Conservation (phyloP, 2,888 invertebrate genomes). For the Epicampocera succincta region DNA sequence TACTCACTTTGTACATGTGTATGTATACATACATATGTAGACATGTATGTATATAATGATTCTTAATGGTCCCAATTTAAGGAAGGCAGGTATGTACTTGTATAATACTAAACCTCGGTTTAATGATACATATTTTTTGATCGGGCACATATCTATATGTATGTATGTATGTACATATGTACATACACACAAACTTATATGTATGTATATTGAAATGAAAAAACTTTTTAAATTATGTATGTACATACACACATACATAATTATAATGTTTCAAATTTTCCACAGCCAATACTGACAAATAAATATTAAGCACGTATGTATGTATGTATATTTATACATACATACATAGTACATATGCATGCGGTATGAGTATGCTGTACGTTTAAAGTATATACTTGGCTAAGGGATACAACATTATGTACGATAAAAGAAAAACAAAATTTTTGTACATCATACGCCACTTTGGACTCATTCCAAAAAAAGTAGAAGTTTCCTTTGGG, state of each 20-base stretch:
- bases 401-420: not conserved
- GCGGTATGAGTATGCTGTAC: not conserved
- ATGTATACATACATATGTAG: not conserved
- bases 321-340: conserved; percentile 14
- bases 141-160: too few species aligned
- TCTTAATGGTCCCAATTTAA: conserved; percentile 16
- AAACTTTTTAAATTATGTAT: too few species aligned
- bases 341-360: too few species aligned
- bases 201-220: too few species aligned
- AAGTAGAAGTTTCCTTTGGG: conserved; percentile 23
- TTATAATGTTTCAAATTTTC: conserved; percentile 6
- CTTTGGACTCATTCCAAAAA: conserved; percentile 47
- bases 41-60: not conserved
- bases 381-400: conserved; percentile 38
- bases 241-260: not conserved
- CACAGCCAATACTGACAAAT: conserved; percentile 26
- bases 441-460: conserved; percentile 65
- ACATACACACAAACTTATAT: too few species aligned
- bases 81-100: too few species aligned
- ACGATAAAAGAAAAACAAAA: conserved; percentile 15
- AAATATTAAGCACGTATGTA: conserved; percentile 31
- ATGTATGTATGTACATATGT: too few species aligned
- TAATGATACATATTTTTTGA: too few species aligned
- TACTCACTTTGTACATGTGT: not conserved
- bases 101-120: too few species aligned